Conservation (phyloP, 2,888 invertebrate species). For the Ariolimax columbianus region DNA sequence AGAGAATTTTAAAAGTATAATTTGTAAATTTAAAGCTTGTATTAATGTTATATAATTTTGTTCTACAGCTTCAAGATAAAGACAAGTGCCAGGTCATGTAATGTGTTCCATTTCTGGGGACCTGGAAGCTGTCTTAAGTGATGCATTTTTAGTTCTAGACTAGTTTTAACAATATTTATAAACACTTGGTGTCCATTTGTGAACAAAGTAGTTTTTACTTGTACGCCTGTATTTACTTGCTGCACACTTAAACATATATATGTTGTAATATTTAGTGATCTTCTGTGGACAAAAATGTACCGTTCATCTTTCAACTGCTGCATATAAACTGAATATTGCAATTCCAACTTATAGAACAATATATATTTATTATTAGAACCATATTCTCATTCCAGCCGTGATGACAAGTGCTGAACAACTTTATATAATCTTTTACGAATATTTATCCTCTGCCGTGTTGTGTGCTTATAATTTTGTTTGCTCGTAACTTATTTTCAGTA, state of each 20-base stretch:
- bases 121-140: not conserved
- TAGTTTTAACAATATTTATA: not conserved
- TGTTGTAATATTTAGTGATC: too few relatives aligned
- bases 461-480: not conserved
- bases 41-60: not conserved
- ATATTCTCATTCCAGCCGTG: constrained; percentile 2
- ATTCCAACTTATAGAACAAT: not conserved
- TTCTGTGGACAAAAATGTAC: not conserved
- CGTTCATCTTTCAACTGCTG: not conserved
- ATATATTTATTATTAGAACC: not conserved
- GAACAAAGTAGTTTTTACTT: not conserved
- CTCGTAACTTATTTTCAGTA: not conserved
- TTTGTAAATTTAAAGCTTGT: too few relatives aligned
- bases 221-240: too few relatives aligned
- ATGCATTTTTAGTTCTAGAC: constrained; percentile 14
- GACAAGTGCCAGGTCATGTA: constrained; percentile 48
- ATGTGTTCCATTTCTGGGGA: not conserved
- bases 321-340: not conserved
- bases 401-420: not conserved
- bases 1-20: too few relatives aligned
- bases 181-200: not conserved
- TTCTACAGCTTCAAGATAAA: constrained; percentile 44
- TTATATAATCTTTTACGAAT: not conserved
- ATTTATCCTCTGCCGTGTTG: not conserved
- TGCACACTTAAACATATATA: not conserved